Evolutionary conservation across 35 echinoderm and acorn worm genomes (phyloP).

Genomic region (Strongylocentrotus purpuratus): DNA sequence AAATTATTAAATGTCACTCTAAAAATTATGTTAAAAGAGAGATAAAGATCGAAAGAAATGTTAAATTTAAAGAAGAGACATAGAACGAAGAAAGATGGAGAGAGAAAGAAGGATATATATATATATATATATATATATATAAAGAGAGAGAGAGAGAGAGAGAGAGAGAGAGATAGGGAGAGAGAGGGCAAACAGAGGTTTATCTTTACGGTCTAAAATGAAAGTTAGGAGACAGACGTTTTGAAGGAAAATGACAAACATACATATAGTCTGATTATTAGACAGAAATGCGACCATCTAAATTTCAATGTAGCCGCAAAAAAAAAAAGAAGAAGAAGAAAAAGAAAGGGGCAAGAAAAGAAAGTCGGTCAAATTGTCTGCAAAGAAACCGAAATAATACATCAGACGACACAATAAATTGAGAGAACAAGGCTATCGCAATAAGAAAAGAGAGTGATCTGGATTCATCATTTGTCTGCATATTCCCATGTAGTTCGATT

Average conservation of each 20-base stretch:
- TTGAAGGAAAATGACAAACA: background rate
- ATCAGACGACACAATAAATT: background rate
- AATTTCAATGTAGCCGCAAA: background rate
- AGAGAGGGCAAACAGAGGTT: background rate
- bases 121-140: too few relatives aligned
- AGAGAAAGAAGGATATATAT: too few relatives aligned
- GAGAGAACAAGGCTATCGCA: background rate
- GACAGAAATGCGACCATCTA: background rate
- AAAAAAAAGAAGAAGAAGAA: background rate
- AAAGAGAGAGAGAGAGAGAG: background rate
- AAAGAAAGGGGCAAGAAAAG: background rate
- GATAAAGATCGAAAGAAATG: too few relatives aligned
- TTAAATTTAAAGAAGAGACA: too few relatives aligned
- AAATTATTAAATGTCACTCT: too few relatives aligned
- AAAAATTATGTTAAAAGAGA: too few relatives aligned
- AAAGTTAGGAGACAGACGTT: background rate
- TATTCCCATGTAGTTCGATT: slow-evolving; percentile 4
- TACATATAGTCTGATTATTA: background rate
- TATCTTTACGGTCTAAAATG: background rate
- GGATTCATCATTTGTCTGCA: background rate
- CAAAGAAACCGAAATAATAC: background rate
- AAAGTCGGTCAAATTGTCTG: slow-evolving; percentile 1
- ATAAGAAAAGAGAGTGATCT: background rate
- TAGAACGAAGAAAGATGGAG: too few relatives aligned
- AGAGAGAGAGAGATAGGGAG: background rate